phyloP scores from a whole-genome alignment of 2,888 invertebrate genomes.

The Uropetala carovei region DNA sequence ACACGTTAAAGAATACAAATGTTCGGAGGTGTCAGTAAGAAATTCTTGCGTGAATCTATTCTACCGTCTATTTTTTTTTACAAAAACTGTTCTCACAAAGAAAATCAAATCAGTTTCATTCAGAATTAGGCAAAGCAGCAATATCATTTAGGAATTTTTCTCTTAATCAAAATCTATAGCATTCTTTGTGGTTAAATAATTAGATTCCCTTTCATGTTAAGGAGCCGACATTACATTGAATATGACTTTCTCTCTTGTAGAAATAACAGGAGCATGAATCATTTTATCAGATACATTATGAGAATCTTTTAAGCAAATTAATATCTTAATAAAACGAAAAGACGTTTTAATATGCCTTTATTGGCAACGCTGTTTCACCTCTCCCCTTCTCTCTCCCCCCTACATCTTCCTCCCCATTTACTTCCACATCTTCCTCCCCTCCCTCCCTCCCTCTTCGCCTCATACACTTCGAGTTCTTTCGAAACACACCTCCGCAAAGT shows the following conservation, averaged over 20 bases:
- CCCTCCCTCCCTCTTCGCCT: background rate
- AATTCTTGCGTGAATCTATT: too few species aligned
- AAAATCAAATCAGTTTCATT: background rate
- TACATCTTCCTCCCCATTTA: background rate
- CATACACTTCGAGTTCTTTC: conserved; percentile 11
- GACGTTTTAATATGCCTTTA: background rate
- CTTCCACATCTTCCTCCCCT: background rate
- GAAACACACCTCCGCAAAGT: conserved; percentile 26
- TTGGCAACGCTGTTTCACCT: background rate
- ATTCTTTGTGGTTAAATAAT: too few species aligned
- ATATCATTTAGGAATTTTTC: background rate
- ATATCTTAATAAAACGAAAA: too few species aligned
- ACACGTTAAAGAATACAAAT: too few species aligned
- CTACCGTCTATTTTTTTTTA: background rate
- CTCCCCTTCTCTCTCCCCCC: background rate
- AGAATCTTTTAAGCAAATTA: too few species aligned
- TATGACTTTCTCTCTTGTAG: too few species aligned
- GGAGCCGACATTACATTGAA: background rate
- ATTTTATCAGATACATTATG: too few species aligned
- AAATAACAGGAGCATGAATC: too few species aligned
- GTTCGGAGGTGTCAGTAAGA: too few species aligned
- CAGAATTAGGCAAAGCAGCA: background rate
- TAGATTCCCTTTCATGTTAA: background rate
- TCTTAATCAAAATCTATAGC: too few species aligned
- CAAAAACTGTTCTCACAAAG: background rate